These are phyloP conservation scores for Maconellicoccus hirsutus DNA, from an alignment of 1,140 invertebrate genomes.

Conservation along the genomic window DNA sequence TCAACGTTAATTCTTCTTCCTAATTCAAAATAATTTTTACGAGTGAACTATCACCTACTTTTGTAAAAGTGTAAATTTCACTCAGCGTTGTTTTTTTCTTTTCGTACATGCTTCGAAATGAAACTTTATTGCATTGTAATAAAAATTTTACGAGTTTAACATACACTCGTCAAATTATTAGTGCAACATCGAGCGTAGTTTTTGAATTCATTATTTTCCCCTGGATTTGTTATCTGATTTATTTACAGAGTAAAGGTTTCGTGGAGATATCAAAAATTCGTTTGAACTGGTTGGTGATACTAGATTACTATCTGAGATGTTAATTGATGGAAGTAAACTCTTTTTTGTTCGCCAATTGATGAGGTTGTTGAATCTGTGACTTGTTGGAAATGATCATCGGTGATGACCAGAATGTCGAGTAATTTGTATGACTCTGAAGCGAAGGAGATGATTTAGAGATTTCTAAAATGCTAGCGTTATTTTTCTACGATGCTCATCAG, in stretches of 20 bases:
- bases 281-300: too few species aligned
- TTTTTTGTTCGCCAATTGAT: neutral
- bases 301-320: neutral
- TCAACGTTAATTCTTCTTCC: conserved; percentile 1
- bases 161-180: neutral
- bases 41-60: neutral
- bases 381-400: neutral
- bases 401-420: too few species aligned
- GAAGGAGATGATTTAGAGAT: too few species aligned
- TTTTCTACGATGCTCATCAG: too few species aligned
- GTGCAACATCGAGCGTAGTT: neutral
- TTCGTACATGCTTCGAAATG: neutral
- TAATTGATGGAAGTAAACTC: neutral
- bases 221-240: neutral
- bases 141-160: neutral
- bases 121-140: conserved; percentile 9
- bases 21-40: conserved; percentile 10
- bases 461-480: too few species aligned
- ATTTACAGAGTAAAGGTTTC: neutral
- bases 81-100: neutral
- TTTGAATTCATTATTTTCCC: conserved; percentile 5
- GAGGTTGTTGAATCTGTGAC: neutral
- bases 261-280: neutral
- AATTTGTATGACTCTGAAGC: too few species aligned
- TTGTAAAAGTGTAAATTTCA: neutral